These are phyloP conservation scores for Pristionchus fissidentatus DNA, from an alignment of 2,888 invertebrate genomes.

Conservation along the genomic window DNA sequence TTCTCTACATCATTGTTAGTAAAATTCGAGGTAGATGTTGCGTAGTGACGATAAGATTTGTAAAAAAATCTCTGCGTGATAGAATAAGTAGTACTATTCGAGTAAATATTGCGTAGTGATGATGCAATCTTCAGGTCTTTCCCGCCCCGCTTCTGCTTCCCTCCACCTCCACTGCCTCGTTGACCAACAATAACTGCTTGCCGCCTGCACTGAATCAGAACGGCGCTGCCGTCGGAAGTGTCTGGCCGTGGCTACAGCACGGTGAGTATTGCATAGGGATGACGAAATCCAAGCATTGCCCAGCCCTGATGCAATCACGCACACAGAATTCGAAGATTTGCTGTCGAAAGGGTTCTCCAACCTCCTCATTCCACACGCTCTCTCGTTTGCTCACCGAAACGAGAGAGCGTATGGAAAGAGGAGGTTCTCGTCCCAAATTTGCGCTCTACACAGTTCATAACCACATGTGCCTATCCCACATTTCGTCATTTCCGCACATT, in stretches of 20 bases:
- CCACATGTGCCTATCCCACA: no score
- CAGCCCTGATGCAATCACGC: conserved; percentile 1
- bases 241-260: conserved; percentile 45
- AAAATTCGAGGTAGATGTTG: no score
- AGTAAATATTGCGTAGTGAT: background rate
- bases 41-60: no score
- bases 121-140: background rate
- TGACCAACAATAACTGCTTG: conserved; percentile 15
- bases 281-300: background rate
- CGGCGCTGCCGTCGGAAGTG: background rate
- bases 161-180: background rate
- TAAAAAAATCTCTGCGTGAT: no score
- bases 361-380: background rate
- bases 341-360: background rate
- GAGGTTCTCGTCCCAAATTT: no score
- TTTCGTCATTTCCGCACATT: no score
- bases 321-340: background rate
- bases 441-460: no score
- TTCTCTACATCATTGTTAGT: background rate
- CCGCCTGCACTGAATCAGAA: conserved; percentile 33
- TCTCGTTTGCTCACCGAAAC: background rate
- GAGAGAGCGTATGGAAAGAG: background rate
- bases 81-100: no score
- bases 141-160: conserved; percentile 8
- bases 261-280: conserved; percentile 15